Conservation (phyloP, 2,113 vertebrate genomes). For the Oreamnos americanus region DNA sequence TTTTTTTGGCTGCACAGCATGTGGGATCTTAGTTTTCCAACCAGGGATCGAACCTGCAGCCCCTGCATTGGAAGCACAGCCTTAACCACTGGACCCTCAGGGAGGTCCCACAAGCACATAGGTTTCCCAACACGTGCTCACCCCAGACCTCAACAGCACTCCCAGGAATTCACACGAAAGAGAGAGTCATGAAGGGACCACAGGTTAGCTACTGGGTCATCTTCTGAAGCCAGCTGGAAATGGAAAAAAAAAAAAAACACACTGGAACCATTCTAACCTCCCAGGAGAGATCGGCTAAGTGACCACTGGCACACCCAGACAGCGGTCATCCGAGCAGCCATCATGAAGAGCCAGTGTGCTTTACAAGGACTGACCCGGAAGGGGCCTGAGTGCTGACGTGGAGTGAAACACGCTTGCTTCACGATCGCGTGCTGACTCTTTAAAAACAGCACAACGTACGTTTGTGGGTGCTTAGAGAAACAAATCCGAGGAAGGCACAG, state of each 20-base stretch:
- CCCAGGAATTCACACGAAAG: not conserved
- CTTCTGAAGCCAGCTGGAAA: not conserved
- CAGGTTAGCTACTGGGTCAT: not conserved
- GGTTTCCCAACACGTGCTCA: not conserved
- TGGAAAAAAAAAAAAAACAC: accelerated
- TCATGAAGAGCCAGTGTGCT: accelerated
- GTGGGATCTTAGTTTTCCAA: not conserved
- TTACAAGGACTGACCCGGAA: accelerated
- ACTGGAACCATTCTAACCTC: not conserved
- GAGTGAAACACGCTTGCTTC: accelerated
- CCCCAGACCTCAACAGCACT: accelerated
- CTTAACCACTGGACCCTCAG: not conserved
- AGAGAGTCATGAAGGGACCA: not conserved
- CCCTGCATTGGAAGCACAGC: not conserved
- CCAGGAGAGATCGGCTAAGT: accelerated
- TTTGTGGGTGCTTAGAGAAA: not conserved
- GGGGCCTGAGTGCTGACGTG: accelerated
- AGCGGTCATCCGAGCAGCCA: accelerated
- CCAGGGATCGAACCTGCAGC: not conserved
- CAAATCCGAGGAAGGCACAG: not conserved
- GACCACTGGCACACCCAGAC: accelerated
- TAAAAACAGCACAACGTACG: accelerated
- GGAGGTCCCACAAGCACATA: not conserved
- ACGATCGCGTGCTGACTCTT: accelerated
- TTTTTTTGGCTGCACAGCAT: not conserved